A percentile compares a stretch with the other conserved stretches of the same genome.
phyloP scores from a whole-genome alignment of 2,888 invertebrate genomes.

The Notodonta ziczac region DNA sequence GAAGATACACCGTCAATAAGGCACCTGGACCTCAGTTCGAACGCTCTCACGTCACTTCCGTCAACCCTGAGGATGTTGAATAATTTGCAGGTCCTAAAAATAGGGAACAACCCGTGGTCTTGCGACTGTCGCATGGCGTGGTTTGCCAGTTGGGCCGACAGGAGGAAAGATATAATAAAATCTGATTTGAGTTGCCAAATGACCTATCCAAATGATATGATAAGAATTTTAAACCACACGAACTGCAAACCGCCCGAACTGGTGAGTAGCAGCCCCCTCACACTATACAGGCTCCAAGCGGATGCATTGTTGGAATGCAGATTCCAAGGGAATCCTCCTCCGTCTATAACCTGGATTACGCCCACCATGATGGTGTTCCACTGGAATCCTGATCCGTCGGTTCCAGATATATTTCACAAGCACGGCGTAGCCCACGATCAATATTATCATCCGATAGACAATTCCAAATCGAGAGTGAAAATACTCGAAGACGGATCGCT shows the following conservation, averaged over 20 bases:
- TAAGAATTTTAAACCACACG: constrained; percentile 88
- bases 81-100: constrained; percentile 86
- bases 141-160: constrained; percentile 85
- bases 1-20: constrained; percentile 85
- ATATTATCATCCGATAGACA: constrained; percentile 72
- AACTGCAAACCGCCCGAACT: constrained; percentile 88
- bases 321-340: constrained; percentile 90
- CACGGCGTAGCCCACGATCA: constrained; percentile 87
- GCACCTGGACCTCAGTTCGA: constrained; percentile 88
- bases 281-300: constrained; percentile 86
- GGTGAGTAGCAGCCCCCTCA: constrained; percentile 85
- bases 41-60: constrained; percentile 89
- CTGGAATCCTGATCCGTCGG: constrained; percentile 90
- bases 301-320: constrained; percentile 91
- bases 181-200: constrained; percentile 87
- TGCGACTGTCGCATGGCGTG: constrained; percentile 95
- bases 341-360: constrained; percentile 94
- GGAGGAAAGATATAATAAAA: constrained; percentile 75
- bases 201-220: constrained; percentile 88
- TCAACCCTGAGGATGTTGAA: constrained; percentile 87
- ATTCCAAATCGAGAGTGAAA: constrained; percentile 83
- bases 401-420: constrained; percentile 87
- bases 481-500: constrained; percentile 92
- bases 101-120: constrained; percentile 91
- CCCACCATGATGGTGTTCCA: constrained; percentile 89